phyloP scores from a whole-genome alignment of 2,888 invertebrate genomes.

The Cosmopolites sordidus region DNA sequence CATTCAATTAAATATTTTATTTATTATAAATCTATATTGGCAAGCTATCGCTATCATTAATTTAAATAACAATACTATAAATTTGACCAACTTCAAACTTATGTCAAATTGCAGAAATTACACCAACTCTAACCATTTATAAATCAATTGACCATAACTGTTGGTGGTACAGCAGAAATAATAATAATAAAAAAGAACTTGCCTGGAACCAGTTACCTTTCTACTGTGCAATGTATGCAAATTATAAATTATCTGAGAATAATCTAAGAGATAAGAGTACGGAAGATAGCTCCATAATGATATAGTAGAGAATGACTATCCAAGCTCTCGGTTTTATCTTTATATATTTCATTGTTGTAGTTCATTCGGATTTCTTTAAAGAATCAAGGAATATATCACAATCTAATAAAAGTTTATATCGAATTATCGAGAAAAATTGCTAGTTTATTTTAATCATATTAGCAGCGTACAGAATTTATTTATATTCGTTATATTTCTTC shows the following conservation, averaged over 20 bases:
- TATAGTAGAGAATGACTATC: not conserved
- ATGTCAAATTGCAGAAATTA: not conserved
- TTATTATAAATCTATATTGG: no score
- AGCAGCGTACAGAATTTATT: no score
- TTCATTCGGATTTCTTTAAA: no score
- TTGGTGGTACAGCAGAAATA: constrained; percentile 10
- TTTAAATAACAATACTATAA: no score
- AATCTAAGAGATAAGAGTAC: not conserved
- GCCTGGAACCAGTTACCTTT: constrained; percentile 21
- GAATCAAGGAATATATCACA: no score
- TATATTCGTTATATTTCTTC: no score
- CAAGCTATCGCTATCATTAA: no score
- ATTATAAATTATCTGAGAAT: not conserved
- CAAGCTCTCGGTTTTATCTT: not conserved
- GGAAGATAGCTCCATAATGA: not conserved
- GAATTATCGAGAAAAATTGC: no score
- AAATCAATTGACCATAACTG: constrained; percentile 24
- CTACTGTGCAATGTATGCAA: constrained; percentile 12
- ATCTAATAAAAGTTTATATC: no score
- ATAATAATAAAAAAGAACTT: not conserved
- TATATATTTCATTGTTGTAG: not conserved
- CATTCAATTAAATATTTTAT: no score
- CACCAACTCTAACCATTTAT: constrained; percentile 2
- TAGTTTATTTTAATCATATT: no score
- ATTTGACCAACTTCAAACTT: no score